Base-by-base conservation (phyloP, 2,797 vertebrate species). In the Sebastes iracundus region DNA sequence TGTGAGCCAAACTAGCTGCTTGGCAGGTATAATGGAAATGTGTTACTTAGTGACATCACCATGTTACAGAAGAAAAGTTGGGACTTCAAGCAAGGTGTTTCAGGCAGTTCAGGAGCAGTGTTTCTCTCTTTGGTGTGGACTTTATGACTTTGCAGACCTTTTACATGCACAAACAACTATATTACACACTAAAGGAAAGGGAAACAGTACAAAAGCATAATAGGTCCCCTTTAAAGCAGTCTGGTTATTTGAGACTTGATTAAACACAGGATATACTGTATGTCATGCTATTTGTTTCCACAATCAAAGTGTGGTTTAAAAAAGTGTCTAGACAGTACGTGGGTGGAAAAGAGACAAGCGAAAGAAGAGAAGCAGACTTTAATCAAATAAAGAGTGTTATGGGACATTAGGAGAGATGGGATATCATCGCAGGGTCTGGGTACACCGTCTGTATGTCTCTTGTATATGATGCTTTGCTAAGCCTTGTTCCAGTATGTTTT, bases 301-400 rank as follows among this genome's bases (percentile, higher is more conserved):
- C 7, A 28, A n/a, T 55, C 9, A 69, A 60, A 71, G 52, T 58
- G 20, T 5, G 20, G 2, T 28, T 79, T 77, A 32, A 38, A 58
- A 58, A 70, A 46, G 62, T 69, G 52, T n/a, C 3, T 27, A 12
- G n/a, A 33, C 55, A 66, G 58, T 25, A 49, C 10, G 85, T 80
- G 77, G 65, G 75, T 53, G 91, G 90, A 55, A 61, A 71, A 58
- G 64, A 82, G 58, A 53, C 16, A 20, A 69, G 66, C 63, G 2
- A 2, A 64, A 52, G 78, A 80, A 55, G 75, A 53, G 81, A 77
- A 65, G 60, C 55, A 35, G 61, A 46, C 28, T 63, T 80, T 73
- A 87, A 92, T 92, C 22, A 42, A 72, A 85, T 92, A 89, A 67
- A 77, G 14, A 16, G 58, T 72, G 75, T 70, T 83, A 27, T 13